Conservation (phyloP, 2,888 invertebrate genomes). For the Carpatolechia fugitivella region DNA sequence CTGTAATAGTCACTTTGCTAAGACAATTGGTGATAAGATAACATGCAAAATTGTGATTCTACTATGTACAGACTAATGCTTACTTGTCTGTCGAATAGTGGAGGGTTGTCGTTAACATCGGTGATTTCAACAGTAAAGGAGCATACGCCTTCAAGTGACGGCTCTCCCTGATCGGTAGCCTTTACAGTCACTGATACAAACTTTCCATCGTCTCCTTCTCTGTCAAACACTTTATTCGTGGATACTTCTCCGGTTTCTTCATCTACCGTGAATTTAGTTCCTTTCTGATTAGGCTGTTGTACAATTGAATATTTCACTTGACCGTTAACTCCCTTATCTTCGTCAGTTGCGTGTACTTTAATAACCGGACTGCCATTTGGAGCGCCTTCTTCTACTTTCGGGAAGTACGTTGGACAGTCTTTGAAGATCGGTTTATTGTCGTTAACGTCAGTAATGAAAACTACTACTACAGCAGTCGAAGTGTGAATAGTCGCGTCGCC, state of each 20-base stretch:
- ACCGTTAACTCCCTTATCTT: conserved; percentile 97
- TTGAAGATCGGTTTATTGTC: conserved; percentile 98
- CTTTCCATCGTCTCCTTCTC: conserved; percentile 97
- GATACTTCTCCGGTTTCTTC: conserved; percentile 97
- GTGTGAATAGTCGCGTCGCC: conserved; percentile 93
- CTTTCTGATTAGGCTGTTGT: conserved; percentile 96
- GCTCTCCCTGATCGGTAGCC: conserved; percentile 99
- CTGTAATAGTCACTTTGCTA: not conserved
- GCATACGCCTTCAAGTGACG: conserved; percentile 97
- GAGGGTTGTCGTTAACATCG: conserved; percentile 98
- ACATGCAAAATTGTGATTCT: conserved; percentile 24
- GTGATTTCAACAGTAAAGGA: conserved; percentile 99
- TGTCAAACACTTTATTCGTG: conserved; percentile 97
- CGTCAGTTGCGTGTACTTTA: conserved; percentile 95
- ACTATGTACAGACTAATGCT: conserved; percentile 38
- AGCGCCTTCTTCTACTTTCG: conserved; percentile 96
- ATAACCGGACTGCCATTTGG: conserved; percentile 96
- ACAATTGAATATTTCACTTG: conserved; percentile 98
- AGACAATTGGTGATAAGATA: conserved; percentile 33
- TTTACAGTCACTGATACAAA: conserved; percentile 98
- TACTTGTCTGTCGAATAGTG: conserved; percentile 96
- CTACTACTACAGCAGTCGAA: conserved; percentile 96
- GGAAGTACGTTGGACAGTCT: conserved; percentile 94
- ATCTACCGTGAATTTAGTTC: conserved; percentile 96
- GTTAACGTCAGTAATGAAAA: conserved; percentile 98